phyloP scores from a whole-genome alignment of 2,888 invertebrate genomes.

The Spisula subtruncata region DNA sequence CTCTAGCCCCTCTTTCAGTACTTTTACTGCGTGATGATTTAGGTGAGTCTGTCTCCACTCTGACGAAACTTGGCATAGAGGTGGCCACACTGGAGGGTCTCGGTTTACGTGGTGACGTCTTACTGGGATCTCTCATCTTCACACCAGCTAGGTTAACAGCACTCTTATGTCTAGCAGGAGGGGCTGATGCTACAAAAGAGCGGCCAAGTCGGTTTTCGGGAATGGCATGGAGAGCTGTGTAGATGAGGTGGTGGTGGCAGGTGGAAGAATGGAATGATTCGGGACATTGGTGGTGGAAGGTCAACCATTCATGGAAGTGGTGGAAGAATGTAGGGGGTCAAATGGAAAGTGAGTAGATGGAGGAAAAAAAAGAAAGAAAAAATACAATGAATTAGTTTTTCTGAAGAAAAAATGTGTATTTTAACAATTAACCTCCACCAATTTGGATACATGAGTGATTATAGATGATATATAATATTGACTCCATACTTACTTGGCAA shows the following conservation, averaged over 20 bases:
- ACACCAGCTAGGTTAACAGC: slow-evolving; percentile 76
- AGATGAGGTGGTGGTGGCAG: slow-evolving; percentile 34
- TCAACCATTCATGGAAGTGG: slow-evolving; percentile 24
- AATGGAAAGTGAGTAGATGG: slow-evolving; percentile 27
- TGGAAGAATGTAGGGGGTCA: not conserved
- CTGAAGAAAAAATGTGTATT: slow-evolving; percentile 41
- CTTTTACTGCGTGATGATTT: slow-evolving; percentile 82
- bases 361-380: slow-evolving; percentile 72
- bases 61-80: slow-evolving; percentile 82
- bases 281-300: not conserved
- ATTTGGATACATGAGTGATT: slow-evolving; percentile 56
- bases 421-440: slow-evolving; percentile 71
- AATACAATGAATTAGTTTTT: slow-evolving; percentile 59
- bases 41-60: slow-evolving; percentile 73
- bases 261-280: slow-evolving; percentile 36
- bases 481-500: slow-evolving; percentile 45
- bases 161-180: slow-evolving; percentile 79
- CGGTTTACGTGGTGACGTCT: slow-evolving; percentile 80
- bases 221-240: slow-evolving; percentile 83
- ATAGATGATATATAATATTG: slow-evolving; percentile 29
- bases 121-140: slow-evolving; percentile 78
- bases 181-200: slow-evolving; percentile 84
- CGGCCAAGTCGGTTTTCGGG: slow-evolving; percentile 82
- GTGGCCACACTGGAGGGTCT: slow-evolving; percentile 84
- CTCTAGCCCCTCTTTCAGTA: slow-evolving; percentile 79